Evolutionary conservation across 1,140 invertebrate genomes (phyloP), one percentile per base, ranked within the genome.

Genomic region (Leptoteleia sp.): DNA sequence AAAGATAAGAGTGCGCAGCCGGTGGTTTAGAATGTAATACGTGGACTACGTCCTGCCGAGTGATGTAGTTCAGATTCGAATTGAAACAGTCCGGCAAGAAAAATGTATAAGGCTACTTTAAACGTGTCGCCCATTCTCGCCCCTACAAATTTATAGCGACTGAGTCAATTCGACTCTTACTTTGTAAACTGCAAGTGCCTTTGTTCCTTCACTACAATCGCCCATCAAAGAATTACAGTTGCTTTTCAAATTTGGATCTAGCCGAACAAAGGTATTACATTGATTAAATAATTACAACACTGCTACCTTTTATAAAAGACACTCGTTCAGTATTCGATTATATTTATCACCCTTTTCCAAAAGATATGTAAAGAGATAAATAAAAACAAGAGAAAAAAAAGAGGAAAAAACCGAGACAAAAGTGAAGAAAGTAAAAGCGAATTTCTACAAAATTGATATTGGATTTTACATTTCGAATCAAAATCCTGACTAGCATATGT

Each of bases 1-100:
- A 82, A 80, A 85, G 85, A 82, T 82, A 84, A 84, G 83, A 76
- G 59, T 43, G 31, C 40, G 47, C 71, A 73, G 76, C 62, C 52
- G 76, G 57, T 55, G 67, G 42, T 73, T 82, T 83, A 67, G 52
- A 78, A 37, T 35, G 43, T 79, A 81, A 84, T 81, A 79, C 78
- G 81, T 59, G 76, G 77, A 81, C 61, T 48, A 40, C 55, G 64
- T 61, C 61, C 72, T 55, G 72, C 61, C 38, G 57, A 76, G 57
- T 73, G 73, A 70, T 73, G 68, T 80, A 80, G 73, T 76, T 73
- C 35, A 42, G 73, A 70, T 77, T 81, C 67, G 65, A 71, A 75
- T 78, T 79, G 76, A 75, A 4, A 42, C 50, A 70, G 25, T 78
- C 47, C 40, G 25, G 12, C 33, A 71, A 80, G 61, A 78, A 81